These are phyloP conservation scores for Cranoglanis bouderius DNA, from an alignment of 2,113 vertebrate species.

Conservation along the genomic window DNA sequence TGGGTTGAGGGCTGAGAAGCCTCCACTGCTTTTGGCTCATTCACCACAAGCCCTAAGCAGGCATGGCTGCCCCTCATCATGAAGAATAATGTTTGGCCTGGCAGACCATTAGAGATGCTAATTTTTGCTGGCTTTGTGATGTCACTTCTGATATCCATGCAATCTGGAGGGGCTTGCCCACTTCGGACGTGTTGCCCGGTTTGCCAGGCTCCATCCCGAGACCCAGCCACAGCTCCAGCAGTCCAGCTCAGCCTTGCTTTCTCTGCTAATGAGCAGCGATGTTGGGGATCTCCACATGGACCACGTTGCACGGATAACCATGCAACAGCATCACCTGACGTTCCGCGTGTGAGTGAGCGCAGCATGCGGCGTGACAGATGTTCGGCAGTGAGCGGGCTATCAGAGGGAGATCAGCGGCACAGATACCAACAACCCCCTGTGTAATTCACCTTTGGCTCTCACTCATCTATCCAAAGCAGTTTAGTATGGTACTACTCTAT, in stretches of 20 bases:
- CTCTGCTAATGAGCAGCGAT: conserved; percentile 63
- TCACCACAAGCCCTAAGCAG: conserved; percentile 52
- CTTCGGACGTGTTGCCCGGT: conserved; percentile 47
- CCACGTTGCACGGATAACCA: conserved; percentile 47
- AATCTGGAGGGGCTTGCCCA: conserved; percentile 62
- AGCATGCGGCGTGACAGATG: conserved; percentile 62
- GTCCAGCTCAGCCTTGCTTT: conserved; percentile 44
- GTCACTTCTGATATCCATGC: conserved; percentile 65
- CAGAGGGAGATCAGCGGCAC: conserved; percentile 56
- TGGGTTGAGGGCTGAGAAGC: conserved; percentile 36
- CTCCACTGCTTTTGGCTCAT: conserved; percentile 52
- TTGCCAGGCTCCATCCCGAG: conserved; percentile 48
- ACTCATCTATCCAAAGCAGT: conserved; percentile 54
- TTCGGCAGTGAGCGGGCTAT: conserved; percentile 45
- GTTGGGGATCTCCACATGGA: conserved; percentile 56
- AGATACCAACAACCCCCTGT: conserved; percentile 58
- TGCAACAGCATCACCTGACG: conserved; percentile 58
- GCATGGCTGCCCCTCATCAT: conserved; percentile 65
- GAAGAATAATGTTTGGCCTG: conserved; percentile 70
- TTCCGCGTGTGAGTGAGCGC: conserved; percentile 42
- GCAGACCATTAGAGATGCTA: conserved; percentile 67
- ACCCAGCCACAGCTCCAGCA: conserved; percentile 44
- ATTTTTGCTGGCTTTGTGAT: conserved; percentile 68
- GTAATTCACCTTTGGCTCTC: conserved; percentile 52
- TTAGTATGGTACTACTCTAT: conserved; percentile 27